Conservation (phyloP, 1,140 invertebrate species). For the Ridgeia piscesae region DNA sequence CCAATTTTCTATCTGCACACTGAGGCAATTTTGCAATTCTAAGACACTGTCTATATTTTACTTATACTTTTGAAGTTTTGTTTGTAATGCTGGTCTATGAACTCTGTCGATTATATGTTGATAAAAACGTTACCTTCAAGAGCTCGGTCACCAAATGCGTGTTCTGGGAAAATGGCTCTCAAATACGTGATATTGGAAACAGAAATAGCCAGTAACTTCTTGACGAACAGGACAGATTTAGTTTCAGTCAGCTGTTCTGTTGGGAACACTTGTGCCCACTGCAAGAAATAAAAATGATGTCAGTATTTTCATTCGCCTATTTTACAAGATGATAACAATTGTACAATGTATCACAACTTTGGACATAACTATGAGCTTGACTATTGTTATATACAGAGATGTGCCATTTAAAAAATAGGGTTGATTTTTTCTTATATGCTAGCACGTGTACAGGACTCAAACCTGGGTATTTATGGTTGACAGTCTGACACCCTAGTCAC, state of each 20-base stretch:
- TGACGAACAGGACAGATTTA: constrained; percentile 57
- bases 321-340: background rate
- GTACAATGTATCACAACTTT: background rate
- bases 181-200: constrained; percentile 59
- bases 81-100: no score
- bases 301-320: background rate
- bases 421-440: no score
- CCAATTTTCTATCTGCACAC: no score
- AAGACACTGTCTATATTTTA: background rate
- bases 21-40: no score
- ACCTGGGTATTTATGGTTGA: no score
- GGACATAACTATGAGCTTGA: background rate
- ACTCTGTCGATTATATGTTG: no score
- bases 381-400: no score
- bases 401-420: no score
- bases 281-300: constrained; percentile 32
- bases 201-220: constrained; percentile 58
- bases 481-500: no score
- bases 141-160: constrained; percentile 55
- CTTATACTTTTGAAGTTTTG: background rate
- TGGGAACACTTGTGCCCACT: constrained; percentile 57
- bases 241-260: constrained; percentile 52
- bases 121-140: constrained; percentile 48
- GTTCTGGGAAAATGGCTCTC: constrained; percentile 58
- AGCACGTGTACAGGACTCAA: no score